Evolutionary conservation across 2,113 vertebrate genomes (phyloP), one percentile per base, ranked within the genome.

Genomic region (Channa maculata): DNA sequence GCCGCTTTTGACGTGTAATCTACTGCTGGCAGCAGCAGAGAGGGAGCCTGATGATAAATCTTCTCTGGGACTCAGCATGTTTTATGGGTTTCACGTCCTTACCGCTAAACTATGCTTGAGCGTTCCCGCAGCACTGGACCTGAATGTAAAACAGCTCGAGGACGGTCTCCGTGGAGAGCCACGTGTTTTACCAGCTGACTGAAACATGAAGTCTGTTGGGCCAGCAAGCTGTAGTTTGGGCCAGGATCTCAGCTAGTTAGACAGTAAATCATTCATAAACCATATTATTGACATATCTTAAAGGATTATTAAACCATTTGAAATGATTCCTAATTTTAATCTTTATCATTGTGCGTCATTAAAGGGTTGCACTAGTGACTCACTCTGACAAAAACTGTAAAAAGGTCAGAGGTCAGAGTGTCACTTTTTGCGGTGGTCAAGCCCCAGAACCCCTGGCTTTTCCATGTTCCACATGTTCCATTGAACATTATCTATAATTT

Each of bases 1-100:
- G 82, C 80, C 72, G 79, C 88, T 84, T 89, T 87, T 89, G 87
- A 93, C 89, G 88, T 88, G 88, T 92, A 88, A 92, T 92, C 89
- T 89, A 88, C 74, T 74, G 72, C 83, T 65, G 70, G 82, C 79
- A 71, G 79, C 54, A 12, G 78, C 65, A 78, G 49, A 63, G 39
- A 80, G 61, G 51, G 82, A 83, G 60, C 66, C 39, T 2, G 46
- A 59, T 82, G 73, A 92, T 89, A 80, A 89, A 89, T 92, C 74
- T 78, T 71, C 58, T 36, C 43, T 52, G 62, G 9, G 65, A 65
- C 77, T 14, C 36, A 80, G 60, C 37, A 13, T 86, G 84, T 82
- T 93, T 91, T 84, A 89, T 88, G 76, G 69, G 55, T 48, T 85
- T 79, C 77, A 75, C 79, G n/a, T 86, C 75, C 72, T 63, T 50